Base-by-base conservation (phyloP, 2,888 invertebrate species). In the Tethea ocularis region DNA sequence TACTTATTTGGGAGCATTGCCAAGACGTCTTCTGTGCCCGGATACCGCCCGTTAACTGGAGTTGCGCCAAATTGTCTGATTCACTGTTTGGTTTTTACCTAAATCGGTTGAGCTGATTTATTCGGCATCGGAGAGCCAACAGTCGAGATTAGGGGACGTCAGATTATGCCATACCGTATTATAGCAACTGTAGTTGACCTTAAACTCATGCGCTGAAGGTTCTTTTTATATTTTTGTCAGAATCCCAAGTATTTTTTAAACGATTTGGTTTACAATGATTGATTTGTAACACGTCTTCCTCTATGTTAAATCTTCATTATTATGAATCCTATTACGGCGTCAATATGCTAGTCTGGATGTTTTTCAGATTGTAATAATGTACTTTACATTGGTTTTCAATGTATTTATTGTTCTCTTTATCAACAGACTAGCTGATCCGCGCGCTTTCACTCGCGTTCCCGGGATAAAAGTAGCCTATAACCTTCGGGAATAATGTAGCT, bases 61-160 rank as follows among this genome's bases (percentile, higher is more conserved):
- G 55, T 58, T 36, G 51, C 54, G 79, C 79, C 79, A 79, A 73
- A 63, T 59, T 61, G 46, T 64, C 54, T 62, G 68, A 71, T 61
- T 70, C 71, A 66, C 63, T 69, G 57, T 58, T 56, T 60, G 41
- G 55, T 55, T 58, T 64, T 69, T 71, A 67, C 71, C 69, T 63
- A 66, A 68, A 68, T 63, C 62, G 57, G 62, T 57, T 26, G 46
- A 36, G 33, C 22, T 54, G 36, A 36, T 33, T 54, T 54, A 54
- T 33, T n/a, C n/a, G n/a, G 29, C 23, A 54, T 23, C 52, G 24
- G 55, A 52, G 52, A 23, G 24, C 46, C 22, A 52, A 22, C 51
- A 26, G 5, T 13, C 24, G 4, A 23, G 51, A 51, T 51, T 26
- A 24, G 46, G 46, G 46, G 20, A 46, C 20, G 8, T 8, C 3